Percentiles rank a stretch among this genome's conserved stretches.
These are phyloP conservation scores for Scatophagus argus DNA, from an alignment of 2,113 vertebrate genomes.

Conservation along the genomic window DNA sequence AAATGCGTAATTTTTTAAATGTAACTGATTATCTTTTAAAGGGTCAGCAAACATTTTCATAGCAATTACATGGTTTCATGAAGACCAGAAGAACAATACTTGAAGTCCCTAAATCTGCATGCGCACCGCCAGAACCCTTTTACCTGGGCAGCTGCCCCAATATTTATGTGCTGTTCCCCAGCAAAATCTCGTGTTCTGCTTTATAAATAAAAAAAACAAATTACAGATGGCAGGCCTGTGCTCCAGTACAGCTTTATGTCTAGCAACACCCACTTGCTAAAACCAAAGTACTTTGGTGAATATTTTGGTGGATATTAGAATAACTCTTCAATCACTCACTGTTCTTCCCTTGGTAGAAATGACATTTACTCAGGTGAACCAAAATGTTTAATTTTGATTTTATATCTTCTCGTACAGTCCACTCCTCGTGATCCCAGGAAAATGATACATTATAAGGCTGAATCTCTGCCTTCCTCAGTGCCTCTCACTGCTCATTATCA, in stretches of 20 bases:
- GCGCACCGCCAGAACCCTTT: too few relatives aligned
- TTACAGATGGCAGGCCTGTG: too few relatives aligned
- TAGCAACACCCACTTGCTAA: too few relatives aligned
- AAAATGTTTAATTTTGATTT: slow-evolving; percentile 39
- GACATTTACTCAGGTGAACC: not conserved
- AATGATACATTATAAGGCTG: slow-evolving; percentile 20
- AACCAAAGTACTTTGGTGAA: not conserved
- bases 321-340: slow-evolving; percentile 7
- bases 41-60: slow-evolving; percentile 37
- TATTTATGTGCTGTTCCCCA: too few relatives aligned
- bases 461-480: slow-evolving; percentile 26
- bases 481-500: slow-evolving; percentile 32
- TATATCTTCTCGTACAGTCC: slow-evolving; percentile 2
- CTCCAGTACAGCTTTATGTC: too few relatives aligned
- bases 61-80: not conserved
- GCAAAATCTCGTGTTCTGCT: too few relatives aligned
- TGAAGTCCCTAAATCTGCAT: not conserved
- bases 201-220: too few relatives aligned
- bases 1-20: slow-evolving; percentile 38
- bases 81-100: not conserved
- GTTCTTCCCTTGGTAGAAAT: not conserved
- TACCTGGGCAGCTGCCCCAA: too few relatives aligned
- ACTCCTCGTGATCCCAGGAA: slow-evolving; percentile 8
- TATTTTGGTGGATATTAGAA: not conserved
- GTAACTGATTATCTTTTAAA: slow-evolving; percentile 42